Evolutionary conservation across 92 coral and sea anemone species (phyloP).

Genomic region (Pocillopora meandrina): DNA sequence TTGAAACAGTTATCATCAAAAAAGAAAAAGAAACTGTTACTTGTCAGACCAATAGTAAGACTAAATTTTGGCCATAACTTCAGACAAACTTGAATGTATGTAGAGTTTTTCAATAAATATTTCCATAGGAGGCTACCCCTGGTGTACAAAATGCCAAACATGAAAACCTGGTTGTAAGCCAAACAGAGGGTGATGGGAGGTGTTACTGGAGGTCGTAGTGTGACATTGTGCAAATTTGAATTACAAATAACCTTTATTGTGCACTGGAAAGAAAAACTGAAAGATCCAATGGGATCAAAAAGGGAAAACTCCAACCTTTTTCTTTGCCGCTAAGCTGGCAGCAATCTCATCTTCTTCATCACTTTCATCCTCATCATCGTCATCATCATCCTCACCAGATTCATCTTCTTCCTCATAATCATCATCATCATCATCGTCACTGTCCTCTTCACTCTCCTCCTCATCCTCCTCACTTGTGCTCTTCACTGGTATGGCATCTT

Average conservation of each 20-base stretch:
- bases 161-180: no score
- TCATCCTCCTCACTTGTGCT: conserved; percentile 40
- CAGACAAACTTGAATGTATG: no score
- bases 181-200: no score
- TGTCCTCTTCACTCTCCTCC: conserved; percentile 29
- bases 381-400: conserved; percentile 49
- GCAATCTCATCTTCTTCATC: conserved; percentile 59
- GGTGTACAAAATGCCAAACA: no score
- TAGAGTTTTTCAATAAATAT: no score
- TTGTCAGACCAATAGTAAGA: not conserved
- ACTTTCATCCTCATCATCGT: conserved; percentile 50
- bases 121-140: no score
- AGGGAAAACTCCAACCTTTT: conserved; percentile 14
- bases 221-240: no score
- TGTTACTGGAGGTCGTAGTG: no score
- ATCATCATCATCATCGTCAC: conserved; percentile 47
- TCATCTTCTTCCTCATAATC: conserved; percentile 41
- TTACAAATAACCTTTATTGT: no score
- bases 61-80: not conserved
- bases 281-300: not conserved
- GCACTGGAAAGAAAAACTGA: no score
- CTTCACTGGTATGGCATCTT: not conserved
- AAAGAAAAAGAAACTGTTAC: not conserved
- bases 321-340: conserved; percentile 48
- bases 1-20: not conserved